Base-by-base conservation (phyloP, 2,888 invertebrate genomes). In the Drosophila quinaria region DNA sequence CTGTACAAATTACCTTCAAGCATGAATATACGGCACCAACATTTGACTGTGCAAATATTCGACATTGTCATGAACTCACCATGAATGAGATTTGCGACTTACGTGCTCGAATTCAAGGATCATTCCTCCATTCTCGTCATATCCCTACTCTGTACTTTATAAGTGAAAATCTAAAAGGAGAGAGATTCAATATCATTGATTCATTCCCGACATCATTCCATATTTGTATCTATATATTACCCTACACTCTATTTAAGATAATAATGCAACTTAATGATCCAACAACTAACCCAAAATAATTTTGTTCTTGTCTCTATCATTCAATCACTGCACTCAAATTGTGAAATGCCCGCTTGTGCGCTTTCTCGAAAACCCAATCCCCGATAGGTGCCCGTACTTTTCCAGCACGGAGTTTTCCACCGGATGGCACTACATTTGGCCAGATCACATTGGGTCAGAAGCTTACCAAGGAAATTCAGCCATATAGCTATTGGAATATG, bases 401-500 rank as follows among this genome's bases (percentile, higher is more conserved):
- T 92, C 97, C 97, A 78, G 97, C 97, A 73, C 95, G 97, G 92
- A 97, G 97, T 81, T 97, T 97, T 92, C 98, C 98, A 81, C 98
- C 97, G 69, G 97, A 98, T 92, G 97, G 97, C 81, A 97, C 97
- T 83, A 97, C 97, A 59, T 98, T 98, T 93, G 96, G 96, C 88
- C 97, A 97, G 94, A 97, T 98, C 90, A 95, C 96, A 81, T 94
- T 98, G 91, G 97, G 98, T 80, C 96, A 97, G 93, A 96, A 96
- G 92, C 94, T 97, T 89, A 96, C 96, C 89, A 96, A 97, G 93
- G 96, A 97, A 94, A 97, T 99, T 91, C 96, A 96, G 90, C 96
- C 98, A 76, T 98, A 98, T 93, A 97, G 98, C 92, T 98, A 98
- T 93, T 98, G 98, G 98, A 98, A 98, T 93, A 97, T 98, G 96